Base-by-base conservation (phyloP, 2,113 vertebrate species). In the Brachypteracias leptosomus region DNA sequence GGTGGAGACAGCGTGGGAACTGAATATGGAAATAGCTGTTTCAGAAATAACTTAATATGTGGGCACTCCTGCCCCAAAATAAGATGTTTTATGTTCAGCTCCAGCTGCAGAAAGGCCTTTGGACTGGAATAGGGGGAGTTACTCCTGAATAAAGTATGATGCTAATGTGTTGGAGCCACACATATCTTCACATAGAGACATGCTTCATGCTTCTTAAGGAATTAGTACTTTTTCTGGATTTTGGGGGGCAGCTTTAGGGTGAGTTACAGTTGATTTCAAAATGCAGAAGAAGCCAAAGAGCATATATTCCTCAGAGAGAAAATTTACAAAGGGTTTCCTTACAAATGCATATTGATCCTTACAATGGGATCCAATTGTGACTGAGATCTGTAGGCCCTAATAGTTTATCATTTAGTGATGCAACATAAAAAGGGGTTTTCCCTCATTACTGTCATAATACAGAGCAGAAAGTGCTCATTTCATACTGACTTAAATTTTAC, bases 381-480 rank as follows among this genome's bases (percentile, higher is more conserved):
- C 70, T 0, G 0, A 75, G 21, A 65, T 26, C 57, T 87, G 19
- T 36, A 92, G 72, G 55, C 20, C 21, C 15, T 67, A 67, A 77
- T 21, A 74, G 29, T 67, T 89, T 62, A 77, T 86, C 84, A 78
- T 38, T 68, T 87, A 76, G 31, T 0, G 0, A 65, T 65, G 44
- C 9, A 65, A 87, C 35, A 59, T 76, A 67, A 80, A 74, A 51
- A 11, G n/a, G 25, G 4, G 76, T 75, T 14, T 18, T 52, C 57
- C 26, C 22, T 82, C n/a, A 49, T 87, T 81, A 72, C 22, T 54
- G 28, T 40, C 51, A 68, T 67, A 81, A 68, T 51, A 51, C 31
- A 74, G 62, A 84, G 47, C 29, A 94, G 42, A 94, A 95, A 90
- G 76, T 58, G 67, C 82, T 91, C 59, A 85, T 57, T 96, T 88